phyloP scores from a whole-genome alignment of 1,140 invertebrate species.

The Trichonephila clavata region DNA sequence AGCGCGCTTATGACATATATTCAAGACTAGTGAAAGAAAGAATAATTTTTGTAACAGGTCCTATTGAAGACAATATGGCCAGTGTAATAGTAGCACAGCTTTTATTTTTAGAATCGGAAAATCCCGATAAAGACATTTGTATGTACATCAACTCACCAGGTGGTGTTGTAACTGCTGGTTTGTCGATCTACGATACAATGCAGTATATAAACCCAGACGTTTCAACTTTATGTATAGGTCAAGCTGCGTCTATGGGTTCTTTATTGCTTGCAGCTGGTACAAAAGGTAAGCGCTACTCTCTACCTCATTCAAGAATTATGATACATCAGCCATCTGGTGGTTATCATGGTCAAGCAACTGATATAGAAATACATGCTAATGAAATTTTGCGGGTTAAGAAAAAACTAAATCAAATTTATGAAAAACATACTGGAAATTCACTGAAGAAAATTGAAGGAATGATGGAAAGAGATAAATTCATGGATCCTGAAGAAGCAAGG shows the following conservation, averaged over 20 bases:
- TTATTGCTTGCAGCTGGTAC: slow-evolving; percentile 64
- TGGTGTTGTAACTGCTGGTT: slow-evolving; percentile 72
- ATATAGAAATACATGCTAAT: slow-evolving; percentile 67
- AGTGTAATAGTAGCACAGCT: neutral
- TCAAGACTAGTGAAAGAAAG: too few relatives aligned
- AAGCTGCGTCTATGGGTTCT: slow-evolving; percentile 69
- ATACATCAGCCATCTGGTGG: slow-evolving; percentile 78
- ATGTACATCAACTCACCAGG: slow-evolving; percentile 76
- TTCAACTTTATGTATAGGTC: slow-evolving; percentile 77
- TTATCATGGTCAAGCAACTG: slow-evolving; percentile 54
- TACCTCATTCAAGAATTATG: slow-evolving; percentile 70
- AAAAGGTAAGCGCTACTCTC: slow-evolving; percentile 65
- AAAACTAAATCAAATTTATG: slow-evolving; percentile 8
- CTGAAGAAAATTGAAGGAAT: slow-evolving; percentile 40
- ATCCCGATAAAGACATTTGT: slow-evolving; percentile 65
- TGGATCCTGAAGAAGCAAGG: slow-evolving; percentile 78
- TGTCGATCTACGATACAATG: slow-evolving; percentile 78
- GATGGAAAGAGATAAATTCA: slow-evolving; percentile 69
- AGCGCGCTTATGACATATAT: too few relatives aligned
- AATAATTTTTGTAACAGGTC: too few relatives aligned
- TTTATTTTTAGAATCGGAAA: slow-evolving; percentile 67
- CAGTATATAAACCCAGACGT: slow-evolving; percentile 75
- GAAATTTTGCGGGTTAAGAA: slow-evolving; percentile 47
- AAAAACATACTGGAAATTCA: slow-evolving; percentile 56
- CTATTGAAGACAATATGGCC: too few relatives aligned